Evolutionary conservation across 2,888 invertebrate species (phyloP).

Genomic region (Altica lythri): DNA sequence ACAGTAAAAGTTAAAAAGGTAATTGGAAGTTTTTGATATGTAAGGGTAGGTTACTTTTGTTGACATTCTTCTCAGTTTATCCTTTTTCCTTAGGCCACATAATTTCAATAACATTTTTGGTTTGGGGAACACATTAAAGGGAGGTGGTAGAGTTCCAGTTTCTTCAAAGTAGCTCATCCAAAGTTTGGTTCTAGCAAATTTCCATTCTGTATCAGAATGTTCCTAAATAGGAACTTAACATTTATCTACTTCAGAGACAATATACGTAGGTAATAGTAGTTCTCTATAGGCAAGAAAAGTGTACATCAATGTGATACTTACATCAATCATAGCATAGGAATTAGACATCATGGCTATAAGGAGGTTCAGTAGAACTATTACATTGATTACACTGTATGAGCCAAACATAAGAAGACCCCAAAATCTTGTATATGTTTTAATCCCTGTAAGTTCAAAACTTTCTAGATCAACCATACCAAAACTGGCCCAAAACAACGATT

Average conservation of each 20-base stretch:
- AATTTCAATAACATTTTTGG: constrained; percentile 77
- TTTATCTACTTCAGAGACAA: not conserved
- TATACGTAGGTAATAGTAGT: not conserved
- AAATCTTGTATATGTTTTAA: constrained; percentile 89
- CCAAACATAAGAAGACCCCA: constrained; percentile 97
- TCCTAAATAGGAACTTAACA: constrained; percentile 66
- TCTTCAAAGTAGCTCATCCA: constrained; percentile 98
- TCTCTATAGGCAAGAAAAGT: not conserved
- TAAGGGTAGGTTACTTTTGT: constrained; percentile 55
- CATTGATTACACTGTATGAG: constrained; percentile 92
- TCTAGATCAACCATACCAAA: constrained; percentile 90
- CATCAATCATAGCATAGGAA: constrained; percentile 90
- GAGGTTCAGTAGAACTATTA: constrained; percentile 90
- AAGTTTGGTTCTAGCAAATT: constrained; percentile 89
- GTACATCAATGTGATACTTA: constrained; percentile 54
- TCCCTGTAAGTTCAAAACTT: constrained; percentile 85
- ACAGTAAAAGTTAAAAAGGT: no score
- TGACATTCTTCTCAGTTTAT: constrained; percentile 63
- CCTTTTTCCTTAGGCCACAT: constrained; percentile 66
- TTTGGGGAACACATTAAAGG: constrained; percentile 91
- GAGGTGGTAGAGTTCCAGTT: constrained; percentile 87
- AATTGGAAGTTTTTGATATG: no score
- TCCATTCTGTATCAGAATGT: constrained; percentile 95
- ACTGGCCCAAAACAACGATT: constrained; percentile 95
- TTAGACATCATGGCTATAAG: constrained; percentile 99